These are phyloP conservation scores for Cherax quadricarinatus DNA, from an alignment of 1,140 invertebrate species.

Conservation along the genomic window DNA sequence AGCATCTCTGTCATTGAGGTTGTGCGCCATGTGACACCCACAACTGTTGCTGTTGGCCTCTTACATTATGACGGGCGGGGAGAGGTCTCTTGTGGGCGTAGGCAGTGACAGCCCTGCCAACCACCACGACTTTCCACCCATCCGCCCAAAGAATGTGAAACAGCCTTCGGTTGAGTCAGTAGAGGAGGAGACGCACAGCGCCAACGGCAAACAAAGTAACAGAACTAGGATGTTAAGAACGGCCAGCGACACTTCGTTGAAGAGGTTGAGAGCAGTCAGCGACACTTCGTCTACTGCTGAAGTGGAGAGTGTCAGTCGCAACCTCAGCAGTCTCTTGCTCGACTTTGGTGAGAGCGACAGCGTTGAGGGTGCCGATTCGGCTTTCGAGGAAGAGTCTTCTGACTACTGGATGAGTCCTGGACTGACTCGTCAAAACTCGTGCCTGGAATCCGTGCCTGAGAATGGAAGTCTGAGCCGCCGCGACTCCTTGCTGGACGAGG, in stretches of 20 bases:
- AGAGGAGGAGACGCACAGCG: neutral
- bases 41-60: neutral
- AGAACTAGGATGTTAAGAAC: no score
- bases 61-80: constrained; percentile 20
- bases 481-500: constrained; percentile 78
- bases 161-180: neutral
- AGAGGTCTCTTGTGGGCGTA: neutral
- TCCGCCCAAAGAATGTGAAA: neutral
- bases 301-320: constrained; percentile 28
- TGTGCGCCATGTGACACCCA: no score
- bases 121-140: neutral
- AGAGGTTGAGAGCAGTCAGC: no score
- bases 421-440: constrained; percentile 74
- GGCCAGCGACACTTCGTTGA: no score
- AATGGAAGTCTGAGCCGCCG: constrained; percentile 48
- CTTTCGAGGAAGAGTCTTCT: constrained; percentile 67
- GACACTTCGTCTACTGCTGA: neutral
- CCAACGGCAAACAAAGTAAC: no score
- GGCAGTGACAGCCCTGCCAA: neutral
- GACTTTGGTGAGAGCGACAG: constrained; percentile 55
- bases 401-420: constrained; percentile 76
- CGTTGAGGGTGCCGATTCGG: constrained; percentile 46
- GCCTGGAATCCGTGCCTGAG: constrained; percentile 77
- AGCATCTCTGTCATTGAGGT: no score
- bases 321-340: constrained; percentile 32